Evolutionary conservation across 1,140 invertebrate species (phyloP).

Genomic region (Ceratosolen fusciceps): DNA sequence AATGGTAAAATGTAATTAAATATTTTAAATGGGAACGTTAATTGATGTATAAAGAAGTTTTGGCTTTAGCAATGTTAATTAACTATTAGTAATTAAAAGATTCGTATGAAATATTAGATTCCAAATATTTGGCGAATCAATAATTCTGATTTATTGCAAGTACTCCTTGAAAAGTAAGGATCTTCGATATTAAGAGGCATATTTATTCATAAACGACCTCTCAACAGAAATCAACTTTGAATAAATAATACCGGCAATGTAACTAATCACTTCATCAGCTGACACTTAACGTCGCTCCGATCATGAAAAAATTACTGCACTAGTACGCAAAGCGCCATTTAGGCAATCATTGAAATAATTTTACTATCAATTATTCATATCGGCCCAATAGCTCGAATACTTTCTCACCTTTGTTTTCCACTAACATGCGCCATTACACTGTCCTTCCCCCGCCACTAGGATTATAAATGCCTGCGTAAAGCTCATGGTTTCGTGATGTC

Average conservation of each 20-base stretch:
- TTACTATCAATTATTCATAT: slow-evolving; percentile 45
- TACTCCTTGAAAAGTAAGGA: neutral
- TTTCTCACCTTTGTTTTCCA: slow-evolving; percentile 44
- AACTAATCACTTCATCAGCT: neutral
- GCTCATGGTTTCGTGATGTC: neutral
- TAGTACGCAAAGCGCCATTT: neutral
- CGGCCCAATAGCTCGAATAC: slow-evolving; percentile 18
- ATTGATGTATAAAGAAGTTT: neutral
- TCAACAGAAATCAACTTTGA: neutral
- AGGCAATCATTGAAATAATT: slow-evolving; percentile 19
- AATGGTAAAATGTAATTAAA: neutral
- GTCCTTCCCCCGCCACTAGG: neutral
- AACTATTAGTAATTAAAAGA: neutral
- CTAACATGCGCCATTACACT: slow-evolving; percentile 3
- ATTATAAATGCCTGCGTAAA: neutral
- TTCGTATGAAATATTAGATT: neutral
- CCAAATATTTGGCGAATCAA: neutral
- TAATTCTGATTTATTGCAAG: neutral
- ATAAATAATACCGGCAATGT: neutral
- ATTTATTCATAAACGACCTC: neutral
- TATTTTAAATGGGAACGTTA: neutral
- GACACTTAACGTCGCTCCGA: neutral
- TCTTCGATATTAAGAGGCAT: neutral
- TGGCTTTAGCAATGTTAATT: neutral
- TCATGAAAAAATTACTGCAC: neutral